phyloP scores from a whole-genome alignment of 2,113 vertebrate species.

The Aptenodytes forsteri region DNA sequence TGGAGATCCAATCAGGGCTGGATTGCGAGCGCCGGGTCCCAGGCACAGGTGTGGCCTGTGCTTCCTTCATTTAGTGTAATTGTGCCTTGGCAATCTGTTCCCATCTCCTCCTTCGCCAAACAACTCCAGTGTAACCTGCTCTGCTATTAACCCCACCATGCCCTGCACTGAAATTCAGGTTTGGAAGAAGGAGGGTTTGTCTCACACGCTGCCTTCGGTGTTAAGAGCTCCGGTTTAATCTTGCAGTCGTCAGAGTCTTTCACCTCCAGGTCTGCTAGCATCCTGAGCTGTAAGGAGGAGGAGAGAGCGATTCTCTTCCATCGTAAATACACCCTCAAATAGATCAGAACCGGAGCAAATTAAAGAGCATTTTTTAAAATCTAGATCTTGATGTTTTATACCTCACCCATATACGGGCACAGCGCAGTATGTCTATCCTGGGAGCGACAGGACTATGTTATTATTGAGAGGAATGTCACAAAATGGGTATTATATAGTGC shows the following conservation, averaged over 20 bases:
- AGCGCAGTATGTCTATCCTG: rapidly evolving
- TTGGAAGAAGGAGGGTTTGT: not conserved
- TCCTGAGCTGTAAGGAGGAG: not conserved
- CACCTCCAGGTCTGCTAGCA: not conserved
- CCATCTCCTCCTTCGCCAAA: not conserved
- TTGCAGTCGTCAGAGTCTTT: rapidly evolving
- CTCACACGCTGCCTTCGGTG: not conserved
- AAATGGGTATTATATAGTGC: not conserved
- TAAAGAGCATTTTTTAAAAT: not conserved
- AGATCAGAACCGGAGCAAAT: not conserved
- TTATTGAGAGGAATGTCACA: not conserved
- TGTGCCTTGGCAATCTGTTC: constrained; percentile 65
- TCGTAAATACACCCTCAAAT: not conserved
- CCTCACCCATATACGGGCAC: not conserved
- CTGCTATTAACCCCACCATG: constrained; percentile 37
- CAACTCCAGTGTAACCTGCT: not conserved
- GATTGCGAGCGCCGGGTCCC: constrained; percentile 18
- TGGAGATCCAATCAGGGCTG: constrained; percentile 68
- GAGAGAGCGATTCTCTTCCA: not conserved
- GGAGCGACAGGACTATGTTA: not conserved
- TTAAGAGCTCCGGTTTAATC: not conserved
- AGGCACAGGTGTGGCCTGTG: constrained; percentile 69
- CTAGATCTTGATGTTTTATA: not conserved
- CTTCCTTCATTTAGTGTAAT: constrained; percentile 68
- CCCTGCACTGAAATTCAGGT: not conserved